These are phyloP conservation scores for Phaenicophaeus curvirostris DNA, from an alignment of 2,797 vertebrate species.

Conservation along the genomic window DNA sequence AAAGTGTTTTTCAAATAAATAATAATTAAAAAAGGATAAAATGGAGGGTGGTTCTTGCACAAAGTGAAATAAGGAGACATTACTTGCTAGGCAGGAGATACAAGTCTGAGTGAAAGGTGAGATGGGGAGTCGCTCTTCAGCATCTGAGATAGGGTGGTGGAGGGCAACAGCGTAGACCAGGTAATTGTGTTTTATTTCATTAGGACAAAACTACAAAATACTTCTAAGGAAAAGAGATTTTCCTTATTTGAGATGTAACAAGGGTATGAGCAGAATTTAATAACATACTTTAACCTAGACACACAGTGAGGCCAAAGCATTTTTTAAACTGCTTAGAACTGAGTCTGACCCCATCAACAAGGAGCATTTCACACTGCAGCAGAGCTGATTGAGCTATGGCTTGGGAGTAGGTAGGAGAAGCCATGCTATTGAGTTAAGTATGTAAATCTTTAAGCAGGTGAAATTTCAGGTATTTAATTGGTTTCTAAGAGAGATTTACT, in stretches of 20 bases:
- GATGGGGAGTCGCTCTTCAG: background rate
- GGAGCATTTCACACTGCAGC: background rate
- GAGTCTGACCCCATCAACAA: background rate
- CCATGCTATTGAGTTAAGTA: background rate
- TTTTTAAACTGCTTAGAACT: background rate
- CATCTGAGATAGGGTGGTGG: background rate
- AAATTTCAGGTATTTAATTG: slow-evolving; percentile 20
- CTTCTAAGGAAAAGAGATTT: background rate
- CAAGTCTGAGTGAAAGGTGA: background rate
- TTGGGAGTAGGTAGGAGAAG: background rate
- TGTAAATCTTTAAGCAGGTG: background rate
- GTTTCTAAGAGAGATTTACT: slow-evolving; percentile 12
- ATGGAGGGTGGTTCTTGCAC: background rate
- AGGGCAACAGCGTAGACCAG: background rate
- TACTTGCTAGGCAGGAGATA: background rate
- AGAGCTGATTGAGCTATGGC: background rate
- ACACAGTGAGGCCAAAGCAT: background rate
- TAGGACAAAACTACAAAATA: background rate
- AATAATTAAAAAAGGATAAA: background rate
- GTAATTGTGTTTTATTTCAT: background rate
- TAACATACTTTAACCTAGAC: background rate
- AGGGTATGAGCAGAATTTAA: background rate
- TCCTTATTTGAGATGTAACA: background rate
- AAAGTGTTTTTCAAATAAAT: background rate
- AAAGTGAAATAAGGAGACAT: background rate